Evolutionary conservation across 1,140 invertebrate species (phyloP).

Genomic region (Nixonia krombeini): DNA sequence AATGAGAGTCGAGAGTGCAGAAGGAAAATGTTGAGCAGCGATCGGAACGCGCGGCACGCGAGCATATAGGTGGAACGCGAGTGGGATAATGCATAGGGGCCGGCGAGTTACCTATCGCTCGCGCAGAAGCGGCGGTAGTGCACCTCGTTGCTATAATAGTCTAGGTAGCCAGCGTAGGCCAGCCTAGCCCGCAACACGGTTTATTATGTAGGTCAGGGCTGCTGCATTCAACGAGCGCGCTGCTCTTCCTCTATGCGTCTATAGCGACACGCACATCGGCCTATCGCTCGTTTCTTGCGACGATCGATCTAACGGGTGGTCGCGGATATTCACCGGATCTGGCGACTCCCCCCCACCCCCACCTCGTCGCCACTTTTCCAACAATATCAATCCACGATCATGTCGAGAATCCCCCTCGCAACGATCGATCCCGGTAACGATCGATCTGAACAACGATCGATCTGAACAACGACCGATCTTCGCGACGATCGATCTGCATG

Average conservation of each 20-base stretch:
- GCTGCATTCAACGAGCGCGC: conserved; percentile 68
- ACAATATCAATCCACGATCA: too few relatives aligned
- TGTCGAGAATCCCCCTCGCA: too few relatives aligned
- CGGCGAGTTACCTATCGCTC: conserved; percentile 40
- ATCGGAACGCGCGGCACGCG: conserved; percentile 41
- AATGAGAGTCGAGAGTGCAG: conserved; percentile 22
- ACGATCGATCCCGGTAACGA: too few relatives aligned
- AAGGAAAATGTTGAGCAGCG: conserved; percentile 12
- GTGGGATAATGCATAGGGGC: conserved; percentile 32
- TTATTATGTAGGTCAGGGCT: conserved; percentile 73
- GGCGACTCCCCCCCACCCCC: too few relatives aligned
- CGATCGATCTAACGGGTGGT: conserved; percentile 56
- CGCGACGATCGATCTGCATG: too few relatives aligned
- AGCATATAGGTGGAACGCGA: conserved; percentile 28
- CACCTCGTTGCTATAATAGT: conserved; percentile 66
- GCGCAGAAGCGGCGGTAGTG: conserved; percentile 35
- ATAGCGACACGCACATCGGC: conserved; percentile 37
- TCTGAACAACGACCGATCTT: too few relatives aligned
- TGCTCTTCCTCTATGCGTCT: conserved; percentile 67
- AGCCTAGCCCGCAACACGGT: conserved; percentile 68
- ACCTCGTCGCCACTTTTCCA: too few relatives aligned
- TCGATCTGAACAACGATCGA: too few relatives aligned
- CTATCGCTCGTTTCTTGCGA: conserved; percentile 31
- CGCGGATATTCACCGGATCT: conserved; percentile 13
- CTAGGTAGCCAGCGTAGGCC: conserved; percentile 63